These are phyloP conservation scores for Orthonevra nobilis DNA, from an alignment of 2,888 invertebrate species.

Conservation along the genomic window DNA sequence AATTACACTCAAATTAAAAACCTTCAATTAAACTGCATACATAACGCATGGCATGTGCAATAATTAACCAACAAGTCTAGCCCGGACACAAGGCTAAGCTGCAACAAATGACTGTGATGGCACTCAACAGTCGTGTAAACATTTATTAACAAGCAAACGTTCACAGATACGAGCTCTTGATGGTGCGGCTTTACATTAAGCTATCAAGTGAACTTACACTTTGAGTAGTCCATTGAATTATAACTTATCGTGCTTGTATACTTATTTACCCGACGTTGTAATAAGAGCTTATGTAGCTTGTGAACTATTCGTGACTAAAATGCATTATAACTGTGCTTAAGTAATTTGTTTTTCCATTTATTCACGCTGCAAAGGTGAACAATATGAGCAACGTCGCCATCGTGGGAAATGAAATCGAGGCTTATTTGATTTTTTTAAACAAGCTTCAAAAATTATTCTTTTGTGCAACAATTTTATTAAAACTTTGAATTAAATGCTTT, in stretches of 20 bases:
- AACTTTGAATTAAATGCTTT: too few relatives aligned
- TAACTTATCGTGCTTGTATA: not conserved
- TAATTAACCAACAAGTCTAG: not conserved
- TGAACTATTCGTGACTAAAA: conserved; percentile 42
- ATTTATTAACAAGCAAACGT: conserved; percentile 2
- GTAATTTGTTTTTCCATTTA: not conserved
- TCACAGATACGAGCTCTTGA: not conserved
- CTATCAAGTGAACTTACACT: conserved; percentile 25
- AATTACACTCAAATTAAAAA: not conserved
- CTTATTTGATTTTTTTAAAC: too few relatives aligned
- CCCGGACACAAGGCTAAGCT: conserved; percentile 1
- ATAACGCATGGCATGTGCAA: conserved; percentile 2
- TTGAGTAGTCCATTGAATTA: conserved; percentile 13
- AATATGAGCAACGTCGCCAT: too few relatives aligned
- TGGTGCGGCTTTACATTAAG: conserved; percentile 8
- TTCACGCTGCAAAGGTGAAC: too few relatives aligned
- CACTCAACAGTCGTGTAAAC: conserved; percentile 8
- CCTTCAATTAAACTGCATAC: not conserved
- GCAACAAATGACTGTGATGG: conserved; percentile 4
- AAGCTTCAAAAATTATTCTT: too few relatives aligned
- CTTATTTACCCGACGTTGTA: not conserved
- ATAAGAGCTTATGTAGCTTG: conserved; percentile 25
- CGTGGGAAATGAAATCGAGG: too few relatives aligned
- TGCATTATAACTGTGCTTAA: not conserved
- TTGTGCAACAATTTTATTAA: too few relatives aligned